Evolutionary conservation across 2,113 vertebrate genomes (phyloP).

Genomic region (Rhea americana): DNA sequence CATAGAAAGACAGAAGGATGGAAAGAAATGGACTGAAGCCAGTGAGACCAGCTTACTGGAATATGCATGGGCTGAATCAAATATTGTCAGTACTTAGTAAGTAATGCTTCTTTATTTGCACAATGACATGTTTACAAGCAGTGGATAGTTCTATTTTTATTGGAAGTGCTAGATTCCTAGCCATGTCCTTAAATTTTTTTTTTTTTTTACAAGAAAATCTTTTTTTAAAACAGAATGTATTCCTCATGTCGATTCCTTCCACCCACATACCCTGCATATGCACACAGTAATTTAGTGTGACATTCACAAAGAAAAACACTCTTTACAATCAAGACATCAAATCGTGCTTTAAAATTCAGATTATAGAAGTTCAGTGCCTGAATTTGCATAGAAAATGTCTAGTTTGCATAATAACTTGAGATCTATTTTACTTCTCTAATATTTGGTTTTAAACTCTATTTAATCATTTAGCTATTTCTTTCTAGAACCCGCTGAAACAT

Average conservation of each 20-base stretch:
- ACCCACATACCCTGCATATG: constrained; percentile 2
- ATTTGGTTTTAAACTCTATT: constrained; percentile 21
- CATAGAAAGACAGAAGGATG: background rate
- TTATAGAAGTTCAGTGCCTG: constrained; percentile 24
- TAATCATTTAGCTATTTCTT: background rate
- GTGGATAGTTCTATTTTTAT: background rate
- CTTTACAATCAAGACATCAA: constrained; percentile 49
- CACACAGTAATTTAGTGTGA: constrained; percentile 15
- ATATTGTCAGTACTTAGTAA: background rate
- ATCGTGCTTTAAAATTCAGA: constrained; percentile 58
- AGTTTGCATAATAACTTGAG: constrained; percentile 41
- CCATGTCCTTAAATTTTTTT: background rate
- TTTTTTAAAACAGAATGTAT: background rate
- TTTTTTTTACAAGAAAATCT: background rate
- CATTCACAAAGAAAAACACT: constrained; percentile 50
- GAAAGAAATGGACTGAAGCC: background rate
- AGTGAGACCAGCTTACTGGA: background rate
- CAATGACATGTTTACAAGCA: constrained; percentile 13
- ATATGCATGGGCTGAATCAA: background rate
- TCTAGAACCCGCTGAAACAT: constrained; percentile 16
- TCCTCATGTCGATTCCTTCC: constrained; percentile 13
- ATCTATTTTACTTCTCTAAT: constrained; percentile 35
- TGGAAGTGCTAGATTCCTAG: background rate
- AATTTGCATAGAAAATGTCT: constrained; percentile 45
- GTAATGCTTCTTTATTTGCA: constrained; percentile 26